Percentiles rank a stretch among this genome's conserved stretches.
phyloP scores from a whole-genome alignment of 2,888 invertebrate species.

The Creontiades dilutus region DNA sequence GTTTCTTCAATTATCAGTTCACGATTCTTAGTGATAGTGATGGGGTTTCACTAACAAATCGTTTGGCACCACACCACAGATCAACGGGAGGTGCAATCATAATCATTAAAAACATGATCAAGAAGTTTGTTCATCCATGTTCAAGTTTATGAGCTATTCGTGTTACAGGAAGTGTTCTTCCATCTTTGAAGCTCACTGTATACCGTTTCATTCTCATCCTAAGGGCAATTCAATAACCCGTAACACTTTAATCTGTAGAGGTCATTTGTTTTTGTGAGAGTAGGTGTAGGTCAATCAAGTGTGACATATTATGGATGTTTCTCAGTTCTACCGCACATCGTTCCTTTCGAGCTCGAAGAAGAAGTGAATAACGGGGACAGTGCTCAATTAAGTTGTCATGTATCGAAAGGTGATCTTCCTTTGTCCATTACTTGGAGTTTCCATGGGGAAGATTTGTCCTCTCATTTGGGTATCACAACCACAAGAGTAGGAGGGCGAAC shows the following conservation, averaged over 20 bases:
- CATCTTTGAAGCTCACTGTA: too few relatives aligned
- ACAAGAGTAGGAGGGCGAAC: conserved; percentile 85
- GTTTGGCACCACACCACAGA: too few relatives aligned
- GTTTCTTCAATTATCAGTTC: too few relatives aligned
- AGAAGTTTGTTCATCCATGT: too few relatives aligned
- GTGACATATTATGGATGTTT: conserved; percentile 41
- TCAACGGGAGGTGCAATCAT: too few relatives aligned
- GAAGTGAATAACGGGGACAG: conserved; percentile 81
- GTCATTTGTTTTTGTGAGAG: too few relatives aligned
- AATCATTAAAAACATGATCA: too few relatives aligned
- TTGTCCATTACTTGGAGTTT: conserved; percentile 79
- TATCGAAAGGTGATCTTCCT: conserved; percentile 79
- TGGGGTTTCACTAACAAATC: neutral
- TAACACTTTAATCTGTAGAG: neutral
- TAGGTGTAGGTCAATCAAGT: too few relatives aligned
- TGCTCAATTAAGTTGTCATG: conserved; percentile 83
- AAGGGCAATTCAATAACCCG: neutral
- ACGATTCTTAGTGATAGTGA: neutral
- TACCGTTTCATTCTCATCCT: conserved; percentile 29
- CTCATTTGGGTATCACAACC: conserved; percentile 78
- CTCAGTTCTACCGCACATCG: conserved; percentile 88
- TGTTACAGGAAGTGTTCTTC: neutral
- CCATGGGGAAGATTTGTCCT: conserved; percentile 80
- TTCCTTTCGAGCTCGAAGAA: conserved; percentile 87
- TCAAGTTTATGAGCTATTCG: neutral